These are phyloP conservation scores for Epizoanthus ramosus DNA, from an alignment of 92 coral and sea anemone genomes.

Conservation along the genomic window DNA sequence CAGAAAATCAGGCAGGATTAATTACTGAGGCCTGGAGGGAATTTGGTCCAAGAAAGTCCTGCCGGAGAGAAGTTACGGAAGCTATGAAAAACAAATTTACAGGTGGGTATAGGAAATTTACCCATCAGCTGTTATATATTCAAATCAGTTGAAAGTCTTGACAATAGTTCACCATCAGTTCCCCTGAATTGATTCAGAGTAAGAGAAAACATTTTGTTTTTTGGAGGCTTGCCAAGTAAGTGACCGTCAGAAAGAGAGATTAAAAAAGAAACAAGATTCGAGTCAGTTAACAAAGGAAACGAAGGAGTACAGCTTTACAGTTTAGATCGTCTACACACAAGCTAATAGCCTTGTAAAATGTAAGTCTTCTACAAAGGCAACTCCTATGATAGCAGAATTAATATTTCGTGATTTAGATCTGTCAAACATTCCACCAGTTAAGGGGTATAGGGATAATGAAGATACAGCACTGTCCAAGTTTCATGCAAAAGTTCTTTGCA, in stretches of 20 bases:
- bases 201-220: slow-evolving; percentile 7
- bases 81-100: too few species aligned
- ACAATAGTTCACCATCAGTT: too few species aligned
- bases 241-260: not conserved
- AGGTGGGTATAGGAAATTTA: too few species aligned
- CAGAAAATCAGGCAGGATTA: too few species aligned
- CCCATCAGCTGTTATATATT: too few species aligned
- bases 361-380: slow-evolving; percentile 12
- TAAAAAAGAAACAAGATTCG: slow-evolving; percentile 14
- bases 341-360: slow-evolving; percentile 16
- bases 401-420: slow-evolving; percentile 3
- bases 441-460: slow-evolving; percentile 43
- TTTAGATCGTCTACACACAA: slow-evolving; percentile 31
- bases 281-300: slow-evolving; percentile 28
- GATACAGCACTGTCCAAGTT: slow-evolving; percentile 28
- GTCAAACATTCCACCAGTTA: slow-evolving; percentile 19
- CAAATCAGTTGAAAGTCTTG: too few species aligned
- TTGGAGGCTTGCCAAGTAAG: not conserved
- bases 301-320: slow-evolving; percentile 33
- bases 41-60: too few species aligned
- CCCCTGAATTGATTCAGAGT: too few species aligned
- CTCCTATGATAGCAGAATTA: slow-evolving; percentile 14
- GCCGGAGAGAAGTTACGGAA: too few species aligned
- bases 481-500: slow-evolving; percentile 1
- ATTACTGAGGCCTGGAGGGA: too few species aligned